Percentiles rank a stretch among this genome's conserved stretches.
phyloP scores from a whole-genome alignment of 2,888 invertebrate genomes.

The Athalia rosae region DNA sequence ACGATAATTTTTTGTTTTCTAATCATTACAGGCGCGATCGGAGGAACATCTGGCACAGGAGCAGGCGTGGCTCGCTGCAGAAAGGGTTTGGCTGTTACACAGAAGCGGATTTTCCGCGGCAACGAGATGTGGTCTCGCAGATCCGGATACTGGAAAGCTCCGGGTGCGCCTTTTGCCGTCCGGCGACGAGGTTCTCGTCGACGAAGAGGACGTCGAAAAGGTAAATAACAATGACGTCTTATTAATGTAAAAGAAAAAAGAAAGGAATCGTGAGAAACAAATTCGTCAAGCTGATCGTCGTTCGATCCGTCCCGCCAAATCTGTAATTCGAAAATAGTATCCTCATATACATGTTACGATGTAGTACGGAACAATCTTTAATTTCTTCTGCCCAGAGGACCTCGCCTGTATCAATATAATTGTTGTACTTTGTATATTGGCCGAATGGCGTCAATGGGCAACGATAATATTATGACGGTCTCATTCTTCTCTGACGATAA shows the following conservation, averaged over 20 bases:
- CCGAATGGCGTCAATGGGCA: background rate
- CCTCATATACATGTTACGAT: too few species aligned
- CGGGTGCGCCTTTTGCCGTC: conserved; percentile 86
- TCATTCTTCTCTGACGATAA: conserved; percentile 21
- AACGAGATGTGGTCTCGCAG: conserved; percentile 72
- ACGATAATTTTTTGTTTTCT: conserved; percentile 49
- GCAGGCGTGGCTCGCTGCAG: conserved; percentile 82
- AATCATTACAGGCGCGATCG: conserved; percentile 79
- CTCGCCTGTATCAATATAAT: too few species aligned
- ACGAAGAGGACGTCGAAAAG: conserved; percentile 97
- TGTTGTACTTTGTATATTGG: too few species aligned
- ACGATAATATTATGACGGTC: conserved; percentile 25
- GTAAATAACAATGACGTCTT: conserved; percentile 71
- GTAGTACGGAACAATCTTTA: background rate
- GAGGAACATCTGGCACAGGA: conserved; percentile 81
- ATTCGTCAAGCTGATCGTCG: background rate
- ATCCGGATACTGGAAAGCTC: conserved; percentile 79
- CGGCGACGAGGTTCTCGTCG: conserved; percentile 89
- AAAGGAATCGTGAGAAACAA: too few species aligned
- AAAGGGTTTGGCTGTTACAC: conserved; percentile 94
- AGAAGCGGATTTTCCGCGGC: conserved; percentile 93
- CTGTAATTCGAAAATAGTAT: too few species aligned
- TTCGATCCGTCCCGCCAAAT: background rate
- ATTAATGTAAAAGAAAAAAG: conserved; percentile 10
- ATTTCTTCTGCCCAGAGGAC: background rate